Base-by-base conservation (phyloP, 2,113 vertebrate species). In the Brachypodius melanocephalos region DNA sequence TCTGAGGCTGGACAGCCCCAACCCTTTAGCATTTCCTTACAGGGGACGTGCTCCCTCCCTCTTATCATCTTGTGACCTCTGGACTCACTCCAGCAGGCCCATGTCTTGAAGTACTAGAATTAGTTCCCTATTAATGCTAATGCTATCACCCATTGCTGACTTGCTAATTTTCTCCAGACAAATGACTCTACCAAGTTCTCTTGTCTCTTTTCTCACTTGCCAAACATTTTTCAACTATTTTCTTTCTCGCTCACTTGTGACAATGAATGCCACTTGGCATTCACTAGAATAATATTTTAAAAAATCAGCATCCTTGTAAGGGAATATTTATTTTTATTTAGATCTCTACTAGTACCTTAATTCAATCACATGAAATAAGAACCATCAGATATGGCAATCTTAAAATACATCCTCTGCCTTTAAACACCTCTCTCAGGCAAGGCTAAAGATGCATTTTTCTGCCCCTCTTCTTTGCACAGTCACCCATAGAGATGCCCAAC, bases 401-500 rank as follows among this genome's bases (percentile, higher is more conserved):
- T 77, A 63, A 94, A 97, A 87, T 66, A 43, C 12, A 58, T 25
- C 49, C 63, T 88, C 77, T 72, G 57, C 79, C 72, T 86, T 77
- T 52, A 92, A 93, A 91, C 45, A 54, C 3, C 4, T 66, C 74
- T 66, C 48, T n/a, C 90, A 81, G 74, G 75, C 81, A 94, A 49
- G 54, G 52, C 69, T 40, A 81, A 87, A 1, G 0, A 25, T 52
- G 25, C 87, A 34, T 76, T 92, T 93, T 96, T 86, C 93, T 83
- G 81, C 55, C 83, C 75, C 88, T 94, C 16, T 88, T 95, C 77
- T 91, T 65, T n/a, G 29, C 43, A 52, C 40, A 83, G 49, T 62
- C 73, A 34, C 65, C 83, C 88, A 88, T 68, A 91, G 93, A 91
- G 92, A 88, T 31, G 78, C 74, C 45, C 94, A 66, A 58, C 77